phyloP scores from a whole-genome alignment of 2,113 vertebrate genomes.

The Platysternon megacephalum region DNA sequence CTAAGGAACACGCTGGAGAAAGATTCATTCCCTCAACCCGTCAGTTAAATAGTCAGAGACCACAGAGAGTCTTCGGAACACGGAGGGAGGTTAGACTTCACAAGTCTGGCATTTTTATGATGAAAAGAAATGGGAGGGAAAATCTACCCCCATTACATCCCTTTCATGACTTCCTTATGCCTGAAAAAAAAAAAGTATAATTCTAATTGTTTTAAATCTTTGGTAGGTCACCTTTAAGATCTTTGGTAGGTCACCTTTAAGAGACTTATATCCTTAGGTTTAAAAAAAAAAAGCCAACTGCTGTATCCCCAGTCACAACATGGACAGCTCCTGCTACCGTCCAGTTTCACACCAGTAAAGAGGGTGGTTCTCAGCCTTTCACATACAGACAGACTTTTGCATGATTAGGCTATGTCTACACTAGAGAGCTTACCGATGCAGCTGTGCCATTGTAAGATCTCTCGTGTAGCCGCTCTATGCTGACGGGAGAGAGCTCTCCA shows the following conservation, averaged over 20 bases:
- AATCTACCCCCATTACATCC: neutral
- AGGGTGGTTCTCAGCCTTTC: neutral
- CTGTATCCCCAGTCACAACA: slow-evolving; percentile 23
- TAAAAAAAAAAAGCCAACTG: neutral
- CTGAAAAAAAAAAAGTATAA: neutral
- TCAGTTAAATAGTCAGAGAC: neutral
- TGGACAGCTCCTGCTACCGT: slow-evolving; percentile 3
- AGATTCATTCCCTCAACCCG: neutral
- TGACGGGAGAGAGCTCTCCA: no score
- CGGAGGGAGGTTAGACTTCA: neutral
- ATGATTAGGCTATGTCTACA: neutral
- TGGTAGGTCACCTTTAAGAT: slow-evolving; percentile 30
- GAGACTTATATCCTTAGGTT: slow-evolving; percentile 2
- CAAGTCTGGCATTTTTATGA: neutral
- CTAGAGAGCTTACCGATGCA: no score
- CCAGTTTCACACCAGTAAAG: neutral
- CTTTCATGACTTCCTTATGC: neutral
- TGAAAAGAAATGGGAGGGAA: neutral
- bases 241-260: slow-evolving; percentile 28
- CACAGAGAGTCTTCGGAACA: neutral
- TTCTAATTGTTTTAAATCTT: slow-evolving; percentile 2
- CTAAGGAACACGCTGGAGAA: neutral
- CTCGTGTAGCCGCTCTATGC: no score
- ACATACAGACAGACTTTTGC: neutral
- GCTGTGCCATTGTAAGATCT: no score